Base-by-base conservation (phyloP, 37 sponge, comb jelly and placozoan species). In the Mnemiopsis leidyi region DNA sequence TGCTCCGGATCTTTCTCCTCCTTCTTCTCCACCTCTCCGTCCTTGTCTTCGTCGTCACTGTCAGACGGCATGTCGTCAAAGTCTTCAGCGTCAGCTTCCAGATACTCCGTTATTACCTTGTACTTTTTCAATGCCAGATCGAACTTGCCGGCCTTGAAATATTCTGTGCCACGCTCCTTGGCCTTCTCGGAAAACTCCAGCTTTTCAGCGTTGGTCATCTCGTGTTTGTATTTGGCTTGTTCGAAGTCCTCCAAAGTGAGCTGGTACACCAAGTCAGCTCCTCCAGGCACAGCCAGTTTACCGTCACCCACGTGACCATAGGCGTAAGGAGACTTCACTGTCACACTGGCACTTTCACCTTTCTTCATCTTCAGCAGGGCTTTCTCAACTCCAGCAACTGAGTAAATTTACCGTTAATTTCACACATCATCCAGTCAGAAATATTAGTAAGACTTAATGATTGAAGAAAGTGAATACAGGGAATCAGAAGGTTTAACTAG, bases 331-430 rank as follows among this genome's bases (percentile, higher is more conserved):
- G 97, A 92, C 68, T 93, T 93, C 67, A 98, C 93, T 32, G 92
- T 76, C 31, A 98, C 24, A 36, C 24, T 33, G 5, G 94, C 93
- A 18, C 23, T 37, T 92, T 98, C 96, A 23, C 76, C 92, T 30
- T 76, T 92, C 94, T 95, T 97, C 97, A 98, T 97, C 77, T 95
- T 94, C 37, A 92, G 94, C 30, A 98, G 85, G 25, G 95, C 98
- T 36, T 76, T 69, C 94, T 98, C 98, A 32, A 98, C 92, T 3
- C 79, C 79, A 77, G 79, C 18, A 33, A 77, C 79, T 77, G 79
- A 31, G 32, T 34, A 68, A n/a, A n/a, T n/a, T n/a, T n/a, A n/a
- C n/a, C n/a, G n/a, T n/a, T n/a, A n/a, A n/a, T n/a, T n/a, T n/a
- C n/a, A n/a, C n/a, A n/a, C n/a, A n/a, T n/a, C n/a, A n/a, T n/a